phyloP scores from a whole-genome alignment of 2,113 vertebrate genomes.

The Melanostigma gelatinosum region DNA sequence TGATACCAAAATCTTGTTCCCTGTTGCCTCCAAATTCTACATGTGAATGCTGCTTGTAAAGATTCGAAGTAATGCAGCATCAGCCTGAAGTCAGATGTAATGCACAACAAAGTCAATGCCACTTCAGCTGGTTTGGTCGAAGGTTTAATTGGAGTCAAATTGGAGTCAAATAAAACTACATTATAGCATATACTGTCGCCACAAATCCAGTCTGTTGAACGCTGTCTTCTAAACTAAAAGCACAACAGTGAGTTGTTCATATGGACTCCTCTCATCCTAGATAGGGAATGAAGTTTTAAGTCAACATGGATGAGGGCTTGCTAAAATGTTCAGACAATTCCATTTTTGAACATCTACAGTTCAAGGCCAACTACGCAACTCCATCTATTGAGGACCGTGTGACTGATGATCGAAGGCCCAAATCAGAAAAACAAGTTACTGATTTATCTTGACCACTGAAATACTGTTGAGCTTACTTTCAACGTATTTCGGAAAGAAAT shows the following conservation, averaged over 20 bases:
- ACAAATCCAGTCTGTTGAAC: neutral
- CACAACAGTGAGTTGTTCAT: neutral
- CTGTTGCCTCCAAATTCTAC: too few species aligned
- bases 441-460: neutral
- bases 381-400: neutral
- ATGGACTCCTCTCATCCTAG: neutral
- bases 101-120: slow-evolving; percentile 13
- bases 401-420: neutral
- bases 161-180: neutral
- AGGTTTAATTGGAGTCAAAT: slow-evolving; percentile 19
- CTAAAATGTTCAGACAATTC: neutral
- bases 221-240: neutral
- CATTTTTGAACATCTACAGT: neutral
- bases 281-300: neutral
- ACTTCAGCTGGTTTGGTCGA: slow-evolving; percentile 12
- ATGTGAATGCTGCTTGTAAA: too few species aligned
- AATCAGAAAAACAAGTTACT: neutral
- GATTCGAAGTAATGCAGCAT: neutral
- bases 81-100: slow-evolving; percentile 29
- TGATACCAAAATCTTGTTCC: too few species aligned
- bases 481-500: neutral
- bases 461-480: neutral
- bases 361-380: neutral
- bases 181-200: neutral
- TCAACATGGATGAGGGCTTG: neutral